Base-by-base conservation (phyloP, 2,888 invertebrate genomes). In the Calliopum simillimum region DNA sequence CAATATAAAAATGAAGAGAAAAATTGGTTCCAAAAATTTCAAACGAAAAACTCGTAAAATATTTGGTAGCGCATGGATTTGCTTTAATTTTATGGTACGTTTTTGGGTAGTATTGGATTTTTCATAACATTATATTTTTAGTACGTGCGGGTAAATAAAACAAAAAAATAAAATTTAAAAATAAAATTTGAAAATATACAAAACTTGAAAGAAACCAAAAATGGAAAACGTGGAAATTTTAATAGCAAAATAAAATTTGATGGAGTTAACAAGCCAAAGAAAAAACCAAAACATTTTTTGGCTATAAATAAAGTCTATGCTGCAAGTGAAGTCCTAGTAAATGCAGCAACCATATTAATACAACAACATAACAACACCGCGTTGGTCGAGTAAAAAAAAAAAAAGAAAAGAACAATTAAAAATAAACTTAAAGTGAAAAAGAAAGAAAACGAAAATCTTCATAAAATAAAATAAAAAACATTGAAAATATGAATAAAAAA, bases 371-470 rank as follows among this genome's bases (percentile, higher is more conserved):
- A 71, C 76, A 71, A 65, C 71, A 68, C 46, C 55, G 78, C 78
- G 81, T 81, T 81, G 81, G 81, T 81, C 81, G 70, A 73, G 73
- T 58, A 69, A 71, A 63, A 71, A 68, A 46, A 14, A 72, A 65
- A 55, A 56, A 67, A 46, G 63, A 77, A 77, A 73, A 76, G 77
- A 77, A 78, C 77, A 44, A 13, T 5, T 14, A 33, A 49, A 49
- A 63, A 46, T 19, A 63, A 12, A 13, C 4, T 49, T 6, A 25
- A 68, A 47, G 51, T 69, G 49, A 46, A 51, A 68, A 25, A 67
- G 68, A 23, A 55, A 46, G 43, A 58, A 16, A 16, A 25, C 4
- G 25, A 67, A 63, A 53, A 58, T 8, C 3, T 56, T n/a, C n/a
- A n/a, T n/a, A 49, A 59, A 44, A 61, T 64, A 61, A 66, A 13